Percentiles rank a stretch among this genome's conserved stretches.
These are phyloP conservation scores for Pseudopodoces humilis DNA, from an alignment of 2,113 vertebrate species.

Conservation along the genomic window DNA sequence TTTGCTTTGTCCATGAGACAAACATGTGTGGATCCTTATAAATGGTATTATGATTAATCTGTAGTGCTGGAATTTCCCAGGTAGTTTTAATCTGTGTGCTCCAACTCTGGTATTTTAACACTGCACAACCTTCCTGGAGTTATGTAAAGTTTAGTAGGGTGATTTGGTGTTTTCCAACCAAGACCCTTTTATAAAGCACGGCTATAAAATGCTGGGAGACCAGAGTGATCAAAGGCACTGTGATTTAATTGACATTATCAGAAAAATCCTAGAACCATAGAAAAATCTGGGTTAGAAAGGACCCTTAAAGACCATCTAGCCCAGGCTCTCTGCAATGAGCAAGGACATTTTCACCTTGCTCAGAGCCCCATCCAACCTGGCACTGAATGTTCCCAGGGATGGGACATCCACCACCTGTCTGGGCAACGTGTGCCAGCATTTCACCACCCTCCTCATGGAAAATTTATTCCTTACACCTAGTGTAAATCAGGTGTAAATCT, in stretches of 20 bases:
- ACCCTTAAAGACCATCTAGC: neutral
- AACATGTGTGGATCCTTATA: neutral
- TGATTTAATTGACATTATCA: neutral
- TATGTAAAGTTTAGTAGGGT: neutral
- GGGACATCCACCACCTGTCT: neutral
- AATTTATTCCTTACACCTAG: neutral
- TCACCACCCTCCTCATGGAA: accelerated
- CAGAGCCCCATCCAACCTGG: neutral
- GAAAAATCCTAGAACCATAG: neutral
- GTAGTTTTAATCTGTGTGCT: neutral
- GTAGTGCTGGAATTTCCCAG: neutral
- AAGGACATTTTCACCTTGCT: neutral
- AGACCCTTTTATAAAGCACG: neutral
- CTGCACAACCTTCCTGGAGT: accelerated
- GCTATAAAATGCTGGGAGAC: neutral
- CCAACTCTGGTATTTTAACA: neutral
- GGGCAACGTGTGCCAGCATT: neutral
- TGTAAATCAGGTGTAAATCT: neutral
- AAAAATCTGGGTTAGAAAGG: neutral
- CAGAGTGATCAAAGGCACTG: neutral
- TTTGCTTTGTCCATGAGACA: neutral
- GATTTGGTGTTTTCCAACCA: neutral
- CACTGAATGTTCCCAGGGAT: neutral
- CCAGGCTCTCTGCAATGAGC: neutral
- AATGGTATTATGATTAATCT: neutral